Evolutionary conservation across 2,888 invertebrate genomes (phyloP).

Genomic region (Gymnosoma rotundatum): DNA sequence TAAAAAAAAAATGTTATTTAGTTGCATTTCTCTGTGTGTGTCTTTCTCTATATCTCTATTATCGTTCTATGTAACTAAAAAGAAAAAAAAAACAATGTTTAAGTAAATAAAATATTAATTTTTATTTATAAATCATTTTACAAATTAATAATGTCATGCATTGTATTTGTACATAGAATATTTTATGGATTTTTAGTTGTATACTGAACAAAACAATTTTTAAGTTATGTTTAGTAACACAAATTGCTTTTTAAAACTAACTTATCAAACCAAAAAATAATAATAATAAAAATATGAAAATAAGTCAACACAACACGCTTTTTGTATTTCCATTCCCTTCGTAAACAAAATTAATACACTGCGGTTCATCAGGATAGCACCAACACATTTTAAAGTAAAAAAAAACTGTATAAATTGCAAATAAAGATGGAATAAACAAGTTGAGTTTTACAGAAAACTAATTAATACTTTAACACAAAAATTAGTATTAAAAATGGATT

Average conservation of each 20-base stretch:
- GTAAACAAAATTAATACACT: no score
- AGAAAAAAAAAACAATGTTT: constrained; percentile 49
- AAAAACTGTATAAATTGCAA: no score
- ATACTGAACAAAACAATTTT: neutral
- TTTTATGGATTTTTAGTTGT: neutral
- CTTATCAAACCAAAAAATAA: no score
- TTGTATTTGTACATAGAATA: neutral
- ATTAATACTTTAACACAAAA: no score
- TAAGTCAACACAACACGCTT: no score
- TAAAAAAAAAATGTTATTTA: constrained; percentile 62
- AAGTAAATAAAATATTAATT: constrained; percentile 51
- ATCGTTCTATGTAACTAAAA: constrained; percentile 28
- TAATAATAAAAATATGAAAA: no score
- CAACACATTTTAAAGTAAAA: no score
- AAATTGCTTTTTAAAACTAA: neutral
- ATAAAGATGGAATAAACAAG: no score
- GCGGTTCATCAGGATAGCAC: no score
- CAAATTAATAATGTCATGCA: neutral
- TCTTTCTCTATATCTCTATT: constrained; percentile 18
- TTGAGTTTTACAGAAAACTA: no score
- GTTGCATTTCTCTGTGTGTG: constrained; percentile 67
- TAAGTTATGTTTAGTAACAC: neutral
- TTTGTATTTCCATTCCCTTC: no score
- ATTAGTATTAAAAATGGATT: no score
- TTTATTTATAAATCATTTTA: constrained; percentile 26